phyloP scores from a whole-genome alignment of 1,140 invertebrate species.

The Drosophila grimshawi region DNA sequence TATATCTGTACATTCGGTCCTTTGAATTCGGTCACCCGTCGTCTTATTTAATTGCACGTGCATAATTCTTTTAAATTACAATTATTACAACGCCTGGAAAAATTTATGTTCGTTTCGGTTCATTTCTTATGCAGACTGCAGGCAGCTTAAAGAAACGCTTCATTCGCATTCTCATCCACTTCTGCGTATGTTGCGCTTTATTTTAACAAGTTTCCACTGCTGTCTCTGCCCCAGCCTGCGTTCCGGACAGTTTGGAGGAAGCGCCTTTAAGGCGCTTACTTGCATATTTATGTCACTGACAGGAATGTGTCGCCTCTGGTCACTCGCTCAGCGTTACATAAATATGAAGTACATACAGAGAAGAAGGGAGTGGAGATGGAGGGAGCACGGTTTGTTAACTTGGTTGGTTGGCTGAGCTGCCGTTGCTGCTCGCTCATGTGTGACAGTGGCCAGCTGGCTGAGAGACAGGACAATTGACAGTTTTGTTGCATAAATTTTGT shows the following conservation, averaged over 20 bases:
- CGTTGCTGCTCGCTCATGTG: constrained; percentile 46
- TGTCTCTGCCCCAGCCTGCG: neutral
- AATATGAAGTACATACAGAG: constrained; percentile 31
- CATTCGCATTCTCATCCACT: constrained; percentile 6
- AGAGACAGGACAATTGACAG: constrained; percentile 50
- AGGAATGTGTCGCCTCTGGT: constrained; percentile 52
- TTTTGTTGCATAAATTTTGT: constrained; percentile 52
- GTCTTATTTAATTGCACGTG: constrained; percentile 80
- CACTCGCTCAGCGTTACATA: constrained; percentile 42
- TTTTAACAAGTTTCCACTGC: constrained; percentile 73
- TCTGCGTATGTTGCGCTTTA: constrained; percentile 41
- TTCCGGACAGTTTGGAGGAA: constrained; percentile 9
- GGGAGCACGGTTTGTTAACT: constrained; percentile 33
- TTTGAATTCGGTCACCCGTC: constrained; percentile 37
- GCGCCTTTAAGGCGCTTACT: constrained; percentile 74
- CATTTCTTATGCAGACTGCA: constrained; percentile 69
- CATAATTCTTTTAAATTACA: constrained; percentile 82
- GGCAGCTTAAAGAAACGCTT: constrained; percentile 54
- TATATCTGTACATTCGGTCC: constrained; percentile 18
- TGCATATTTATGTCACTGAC: constrained; percentile 76
- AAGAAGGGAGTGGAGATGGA: neutral
- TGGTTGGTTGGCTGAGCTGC: constrained; percentile 34
- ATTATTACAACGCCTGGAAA: constrained; percentile 66
- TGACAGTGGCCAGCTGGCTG: constrained; percentile 53
- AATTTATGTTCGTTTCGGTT: constrained; percentile 66